Percentiles rank a stretch among this genome's conserved stretches.
phyloP scores from a whole-genome alignment of 53 echinoderm and acorn worm species.

The Patiria pectinifera region DNA sequence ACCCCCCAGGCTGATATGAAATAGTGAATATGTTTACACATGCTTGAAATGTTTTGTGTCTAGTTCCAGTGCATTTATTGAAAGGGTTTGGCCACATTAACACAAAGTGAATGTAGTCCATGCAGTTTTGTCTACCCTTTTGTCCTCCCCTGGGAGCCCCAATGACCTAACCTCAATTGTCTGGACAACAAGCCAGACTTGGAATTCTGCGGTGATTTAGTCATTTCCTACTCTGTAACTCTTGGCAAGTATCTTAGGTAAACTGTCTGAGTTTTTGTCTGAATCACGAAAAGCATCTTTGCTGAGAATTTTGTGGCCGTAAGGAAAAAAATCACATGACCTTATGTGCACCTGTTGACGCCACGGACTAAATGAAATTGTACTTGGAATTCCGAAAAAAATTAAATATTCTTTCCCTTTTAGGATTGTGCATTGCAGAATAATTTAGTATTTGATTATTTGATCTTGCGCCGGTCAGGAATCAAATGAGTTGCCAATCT shows the following conservation, averaged over 20 bases:
- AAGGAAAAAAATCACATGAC: neutral
- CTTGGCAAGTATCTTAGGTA: neutral
- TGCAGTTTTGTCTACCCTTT: neutral
- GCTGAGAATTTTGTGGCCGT: neutral
- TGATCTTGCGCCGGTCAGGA: neutral
- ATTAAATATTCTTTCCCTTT: too few relatives aligned
- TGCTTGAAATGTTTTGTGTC: neutral
- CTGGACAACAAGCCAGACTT: neutral
- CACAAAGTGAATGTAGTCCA: neutral
- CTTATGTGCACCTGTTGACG: neutral
- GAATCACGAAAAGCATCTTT: neutral
- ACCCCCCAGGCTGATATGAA: neutral
- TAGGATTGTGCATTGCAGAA: too few relatives aligned
- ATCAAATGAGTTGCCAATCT: too few relatives aligned
- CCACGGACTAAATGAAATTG: too few relatives aligned
- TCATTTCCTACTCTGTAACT: constrained; percentile 5
- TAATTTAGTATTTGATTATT: too few relatives aligned
- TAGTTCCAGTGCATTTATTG: neutral
- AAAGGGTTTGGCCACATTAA: neutral
- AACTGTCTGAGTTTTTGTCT: constrained; percentile 37
- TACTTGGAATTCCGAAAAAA: too few relatives aligned
- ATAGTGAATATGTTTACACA: neutral
- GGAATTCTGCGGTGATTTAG: constrained; percentile 22
- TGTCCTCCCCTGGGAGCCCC: neutral
- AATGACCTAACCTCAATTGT: neutral